These are phyloP conservation scores for Stenchaetothrips biformis DNA, from an alignment of 2,888 invertebrate genomes.

Conservation along the genomic window DNA sequence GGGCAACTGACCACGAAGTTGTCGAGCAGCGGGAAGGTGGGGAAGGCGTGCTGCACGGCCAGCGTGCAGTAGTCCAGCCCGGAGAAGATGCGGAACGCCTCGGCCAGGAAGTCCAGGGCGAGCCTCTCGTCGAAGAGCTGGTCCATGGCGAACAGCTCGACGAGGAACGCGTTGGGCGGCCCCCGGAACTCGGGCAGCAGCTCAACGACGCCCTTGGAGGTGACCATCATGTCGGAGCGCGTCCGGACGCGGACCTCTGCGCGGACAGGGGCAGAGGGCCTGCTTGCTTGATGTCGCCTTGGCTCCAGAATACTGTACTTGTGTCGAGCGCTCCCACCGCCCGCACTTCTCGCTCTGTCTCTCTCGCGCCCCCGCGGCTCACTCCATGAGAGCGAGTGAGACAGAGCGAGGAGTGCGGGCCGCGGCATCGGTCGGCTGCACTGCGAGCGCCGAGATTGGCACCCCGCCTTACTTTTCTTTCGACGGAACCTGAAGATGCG, in stretches of 20 bases:
- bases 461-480: background rate
- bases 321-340: too few species aligned
- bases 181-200: conserved; percentile 43
- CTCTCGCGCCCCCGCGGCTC: too few species aligned
- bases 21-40: conserved; percentile 53
- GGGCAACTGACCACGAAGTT: conserved; percentile 53
- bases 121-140: conserved; percentile 52
- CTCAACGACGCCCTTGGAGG: background rate
- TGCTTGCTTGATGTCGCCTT: too few species aligned
- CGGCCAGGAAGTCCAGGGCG: conserved; percentile 55
- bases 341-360: too few species aligned
- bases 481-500: background rate
- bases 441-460: background rate
- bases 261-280: background rate
- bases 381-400: too few species aligned
- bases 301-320: too few species aligned
- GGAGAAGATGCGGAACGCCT: conserved; percentile 62
- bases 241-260: background rate
- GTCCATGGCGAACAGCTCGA: conserved; percentile 58
- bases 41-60: conserved; percentile 52
- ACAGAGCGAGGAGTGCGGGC: background rate
- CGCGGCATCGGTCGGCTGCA: too few species aligned
- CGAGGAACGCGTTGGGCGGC: conserved; percentile 55
- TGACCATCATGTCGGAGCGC: conserved; percentile 6
- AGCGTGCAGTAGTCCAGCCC: conserved; percentile 60